phyloP scores from a whole-genome alignment of 2,113 vertebrate species.

The Petromus typicus region DNA sequence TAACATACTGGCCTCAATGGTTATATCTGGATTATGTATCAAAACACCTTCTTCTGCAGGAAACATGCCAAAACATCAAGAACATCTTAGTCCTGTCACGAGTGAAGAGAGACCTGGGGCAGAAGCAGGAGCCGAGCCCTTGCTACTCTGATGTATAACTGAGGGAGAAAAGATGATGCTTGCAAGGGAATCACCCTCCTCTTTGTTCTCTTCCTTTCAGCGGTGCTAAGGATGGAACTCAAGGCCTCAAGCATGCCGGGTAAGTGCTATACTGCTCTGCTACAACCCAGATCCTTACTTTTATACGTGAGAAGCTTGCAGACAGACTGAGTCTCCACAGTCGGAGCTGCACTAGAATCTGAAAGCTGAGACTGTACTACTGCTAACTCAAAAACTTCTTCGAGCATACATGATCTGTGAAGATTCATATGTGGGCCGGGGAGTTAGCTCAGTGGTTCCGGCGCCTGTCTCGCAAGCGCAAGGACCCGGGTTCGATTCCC shows the following conservation, averaged over 20 bases:
- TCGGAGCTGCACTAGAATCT: neutral
- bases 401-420: neutral
- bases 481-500: too few relatives aligned
- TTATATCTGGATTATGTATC: neutral
- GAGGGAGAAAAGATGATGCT: neutral
- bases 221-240: neutral
- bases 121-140: neutral
- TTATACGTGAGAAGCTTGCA: neutral
- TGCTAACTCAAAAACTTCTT: neutral
- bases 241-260: neutral
- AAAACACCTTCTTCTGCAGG: neutral
- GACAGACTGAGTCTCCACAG: neutral
- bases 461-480: too few relatives aligned
- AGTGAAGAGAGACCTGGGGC: neutral
- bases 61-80: neutral
- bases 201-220: neutral
- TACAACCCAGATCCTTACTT: neutral
- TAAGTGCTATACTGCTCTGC: neutral
- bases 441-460: too few relatives aligned
- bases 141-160: neutral
- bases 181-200: neutral
- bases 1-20: neutral
- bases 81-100: neutral
- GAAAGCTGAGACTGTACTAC: neutral
- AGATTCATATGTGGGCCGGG: too few relatives aligned